Base-by-base conservation (phyloP, 2,797 vertebrate species). In the Ptychadena robeensis region DNA sequence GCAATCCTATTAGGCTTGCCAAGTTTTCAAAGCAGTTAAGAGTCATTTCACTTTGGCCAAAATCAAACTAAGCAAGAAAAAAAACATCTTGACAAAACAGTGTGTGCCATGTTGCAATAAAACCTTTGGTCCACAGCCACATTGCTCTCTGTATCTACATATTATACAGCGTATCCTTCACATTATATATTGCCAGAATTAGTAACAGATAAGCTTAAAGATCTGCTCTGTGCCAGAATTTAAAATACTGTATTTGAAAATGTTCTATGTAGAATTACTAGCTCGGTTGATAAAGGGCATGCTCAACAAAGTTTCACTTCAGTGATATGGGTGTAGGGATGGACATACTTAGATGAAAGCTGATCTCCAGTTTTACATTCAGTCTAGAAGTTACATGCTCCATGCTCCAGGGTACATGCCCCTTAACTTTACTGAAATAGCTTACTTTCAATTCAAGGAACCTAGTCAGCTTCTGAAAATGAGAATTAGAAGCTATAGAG, bases 1-100 rank as follows among this genome's bases (percentile, higher is more conserved):
- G 59, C 32, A 59, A 67, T 48, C n/a, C 82, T 78, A 25, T 38
- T n/a, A 32, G 34, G 31, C 75, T 73, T 80, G 77, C 82, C 77
- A 83, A 73, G 61, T 61, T 67, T 79, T 68, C 27, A 4, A 64
- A 73, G 63, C 27, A 64, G 40, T 1, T 22, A 75, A 63, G 44
- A 68, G 30, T 48, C n/a, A 61, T 80, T 69, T 40, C 0, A 70
- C 9, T 74, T 73, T 84, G 77, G 35, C 70, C 77, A 69, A 25
- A 75, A 25, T 57, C 40, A 59, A 40, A 57, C 2, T 25, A 81
- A 30, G 14, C 18, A 37, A 22, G 8, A 37, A 18, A 59, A 59
- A n/a, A 59, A 40, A 65, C 35, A 40, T 3, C 22, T 4, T 67
- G 3, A 53, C 48, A 78, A 78, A 68, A 53, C 18, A 44, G 44